Evolutionary conservation across 2,797 vertebrate genomes (phyloP).

Genomic region (Manis pentadactyla): DNA sequence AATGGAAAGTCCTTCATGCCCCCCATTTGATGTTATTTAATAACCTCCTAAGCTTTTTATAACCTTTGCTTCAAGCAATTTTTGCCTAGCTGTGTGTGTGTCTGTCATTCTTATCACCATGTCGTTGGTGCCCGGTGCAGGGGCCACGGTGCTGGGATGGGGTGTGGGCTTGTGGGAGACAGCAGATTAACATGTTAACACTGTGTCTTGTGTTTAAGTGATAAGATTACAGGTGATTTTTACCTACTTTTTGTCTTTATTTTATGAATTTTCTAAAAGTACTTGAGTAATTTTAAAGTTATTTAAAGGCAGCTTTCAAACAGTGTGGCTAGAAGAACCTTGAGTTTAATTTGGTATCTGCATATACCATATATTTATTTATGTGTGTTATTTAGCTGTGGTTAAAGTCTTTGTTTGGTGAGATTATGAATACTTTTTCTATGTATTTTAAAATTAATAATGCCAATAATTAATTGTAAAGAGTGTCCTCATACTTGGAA

Average conservation of each 20-base stretch:
- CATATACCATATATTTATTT: background rate
- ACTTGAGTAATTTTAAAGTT: background rate
- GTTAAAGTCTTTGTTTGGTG: background rate
- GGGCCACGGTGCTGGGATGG: too few relatives aligned
- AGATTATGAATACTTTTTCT: background rate
- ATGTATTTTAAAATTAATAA: background rate
- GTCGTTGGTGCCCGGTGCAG: background rate
- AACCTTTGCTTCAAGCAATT: background rate
- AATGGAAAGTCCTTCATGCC: background rate
- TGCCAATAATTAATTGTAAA: background rate
- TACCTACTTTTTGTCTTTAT: background rate
- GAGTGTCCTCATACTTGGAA: background rate
- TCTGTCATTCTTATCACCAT: background rate
- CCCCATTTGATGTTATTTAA: background rate
- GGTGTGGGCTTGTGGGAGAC: background rate
- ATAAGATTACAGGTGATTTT: background rate
- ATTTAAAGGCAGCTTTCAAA: slow-evolving; percentile 28
- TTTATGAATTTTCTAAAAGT: slow-evolving; percentile 42
- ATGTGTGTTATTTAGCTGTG: background rate
- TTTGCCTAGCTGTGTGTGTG: background rate
- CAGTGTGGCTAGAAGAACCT: background rate
- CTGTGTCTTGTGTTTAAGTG: background rate
- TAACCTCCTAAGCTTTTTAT: background rate
- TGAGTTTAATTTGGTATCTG: background rate
- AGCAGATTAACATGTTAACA: background rate